Base-by-base conservation (phyloP, 2,888 invertebrate species). In the Pterostichus madidus region DNA sequence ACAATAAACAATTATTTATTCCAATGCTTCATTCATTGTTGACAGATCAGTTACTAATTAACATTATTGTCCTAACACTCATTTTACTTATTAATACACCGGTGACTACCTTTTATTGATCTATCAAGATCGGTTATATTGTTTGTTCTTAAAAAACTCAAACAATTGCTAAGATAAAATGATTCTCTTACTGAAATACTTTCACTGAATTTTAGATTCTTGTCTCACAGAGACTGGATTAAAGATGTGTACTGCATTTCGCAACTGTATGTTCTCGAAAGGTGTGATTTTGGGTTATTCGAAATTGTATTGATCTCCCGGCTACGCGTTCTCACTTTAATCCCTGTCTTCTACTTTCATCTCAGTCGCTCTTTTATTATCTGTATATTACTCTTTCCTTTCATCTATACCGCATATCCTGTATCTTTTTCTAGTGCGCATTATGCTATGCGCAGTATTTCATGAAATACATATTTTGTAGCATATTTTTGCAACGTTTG, bases 211-310 rank as follows among this genome's bases (percentile, higher is more conserved):
- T 39, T 39, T 39, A 39, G 6, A 39, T 7, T 53, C 17, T 53
- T 73, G 17, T 73, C 39, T 31, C 17, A 13, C 13, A 59, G 53
- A 17, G 53, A 53, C 39, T 39, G 8, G 8, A 53, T 15, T 8
- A 24, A 73, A 13, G n/a, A 46, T 44, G 24, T 53, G 11, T 80
- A 53, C 59, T 10, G 80, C 52, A 71, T 68, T 39, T 68, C 80
- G 71, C 39, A 35, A 13, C 61, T 61, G 61, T 35, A 52, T 73
- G 24, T n/a, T n/a, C 46, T 11, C 53, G 80, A 75, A 53, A 75
- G 53, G 80, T 79, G 79, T 73, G 71, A 80, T 80, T 80, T 80
- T 80, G 71, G 53, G 71, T 80, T 71, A 80, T 80, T 80, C 73
- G 73, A 80, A 80, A 73, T 80, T 24, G 73, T 80, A 80, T 80